A percentile compares a stretch with the other conserved stretches of the same genome.
These are phyloP conservation scores for Galerucella pusilla DNA, from an alignment of 2,888 invertebrate species.

Conservation along the genomic window DNA sequence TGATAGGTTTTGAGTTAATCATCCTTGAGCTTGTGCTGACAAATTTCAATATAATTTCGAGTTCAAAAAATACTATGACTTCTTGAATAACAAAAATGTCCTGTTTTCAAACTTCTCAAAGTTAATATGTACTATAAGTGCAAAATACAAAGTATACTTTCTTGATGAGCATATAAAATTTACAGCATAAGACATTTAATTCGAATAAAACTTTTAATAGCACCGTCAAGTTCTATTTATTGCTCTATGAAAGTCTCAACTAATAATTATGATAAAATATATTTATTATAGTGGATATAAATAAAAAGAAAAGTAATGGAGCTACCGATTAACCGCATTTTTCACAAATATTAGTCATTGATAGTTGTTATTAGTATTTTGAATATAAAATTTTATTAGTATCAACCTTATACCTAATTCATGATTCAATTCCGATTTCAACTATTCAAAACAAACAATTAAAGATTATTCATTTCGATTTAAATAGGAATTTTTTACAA, in stretches of 20 bases:
- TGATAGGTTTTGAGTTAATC: too few relatives aligned
- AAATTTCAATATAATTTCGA: too few relatives aligned
- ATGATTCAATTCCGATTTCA: too few relatives aligned
- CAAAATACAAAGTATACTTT: neutral
- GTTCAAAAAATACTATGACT: too few relatives aligned
- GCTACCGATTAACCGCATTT: neutral
- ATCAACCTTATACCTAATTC: too few relatives aligned
- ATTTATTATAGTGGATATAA: neutral
- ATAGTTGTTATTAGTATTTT: neutral
- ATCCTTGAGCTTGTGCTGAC: too few relatives aligned
- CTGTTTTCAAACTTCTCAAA: neutral
- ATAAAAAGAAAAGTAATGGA: neutral
- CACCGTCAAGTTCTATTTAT: slow-evolving; percentile 1
- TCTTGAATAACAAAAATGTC: too few relatives aligned
- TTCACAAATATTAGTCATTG: neutral
- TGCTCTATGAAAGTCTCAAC: slow-evolving; percentile 10
- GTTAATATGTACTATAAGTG: neutral
- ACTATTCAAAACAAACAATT: too few relatives aligned
- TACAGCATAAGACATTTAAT: slow-evolving; percentile 1
- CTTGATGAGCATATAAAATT: neutral
- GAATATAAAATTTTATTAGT: neutral
- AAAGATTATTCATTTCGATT: too few relatives aligned
- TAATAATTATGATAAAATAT: slow-evolving; percentile 4
- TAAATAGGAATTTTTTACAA: too few relatives aligned
- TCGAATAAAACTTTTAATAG: slow-evolving; percentile 8